These are phyloP conservation scores for Sitta carolinensis DNA, from an alignment of 2,797 vertebrate genomes.

Conservation along the genomic window DNA sequence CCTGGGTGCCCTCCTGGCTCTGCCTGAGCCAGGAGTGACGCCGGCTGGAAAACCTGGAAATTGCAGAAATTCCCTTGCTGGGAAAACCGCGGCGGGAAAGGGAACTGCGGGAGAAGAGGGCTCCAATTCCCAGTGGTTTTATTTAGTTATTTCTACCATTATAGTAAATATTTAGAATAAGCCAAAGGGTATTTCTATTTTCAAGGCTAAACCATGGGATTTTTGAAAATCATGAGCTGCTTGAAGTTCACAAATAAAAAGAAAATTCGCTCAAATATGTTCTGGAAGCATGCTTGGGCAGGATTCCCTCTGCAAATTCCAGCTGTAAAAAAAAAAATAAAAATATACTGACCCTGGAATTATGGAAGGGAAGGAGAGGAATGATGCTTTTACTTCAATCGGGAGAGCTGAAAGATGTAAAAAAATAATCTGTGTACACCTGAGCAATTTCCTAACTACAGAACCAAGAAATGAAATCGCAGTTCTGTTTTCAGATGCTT, in stretches of 20 bases:
- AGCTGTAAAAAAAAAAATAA: not conserved
- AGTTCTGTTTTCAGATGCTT: not conserved
- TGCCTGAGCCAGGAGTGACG: not conserved
- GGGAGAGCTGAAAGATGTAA: not conserved
- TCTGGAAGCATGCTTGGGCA: not conserved
- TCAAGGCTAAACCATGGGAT: not conserved
- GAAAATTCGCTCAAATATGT: not conserved
- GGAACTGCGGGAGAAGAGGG: not conserved
- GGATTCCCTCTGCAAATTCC: not conserved
- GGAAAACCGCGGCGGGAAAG: not conserved
- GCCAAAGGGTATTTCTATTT: not conserved
- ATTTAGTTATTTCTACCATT: not conserved
- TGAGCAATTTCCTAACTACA: not conserved
- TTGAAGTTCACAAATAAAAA: not conserved
- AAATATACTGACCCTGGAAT: not conserved
- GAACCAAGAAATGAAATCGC: not conserved
- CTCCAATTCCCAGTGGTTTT: fast-evolving
- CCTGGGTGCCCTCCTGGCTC: fast-evolving
- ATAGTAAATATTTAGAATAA: not conserved
- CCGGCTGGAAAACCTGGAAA: not conserved
- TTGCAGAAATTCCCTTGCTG: not conserved
- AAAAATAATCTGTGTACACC: not conserved
- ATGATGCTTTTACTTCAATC: not conserved
- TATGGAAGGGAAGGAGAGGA: not conserved
- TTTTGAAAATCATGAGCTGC: not conserved